These are phyloP conservation scores for Cyclargus thomasi DNA, from an alignment of 1,140 invertebrate species.

Conservation along the genomic window DNA sequence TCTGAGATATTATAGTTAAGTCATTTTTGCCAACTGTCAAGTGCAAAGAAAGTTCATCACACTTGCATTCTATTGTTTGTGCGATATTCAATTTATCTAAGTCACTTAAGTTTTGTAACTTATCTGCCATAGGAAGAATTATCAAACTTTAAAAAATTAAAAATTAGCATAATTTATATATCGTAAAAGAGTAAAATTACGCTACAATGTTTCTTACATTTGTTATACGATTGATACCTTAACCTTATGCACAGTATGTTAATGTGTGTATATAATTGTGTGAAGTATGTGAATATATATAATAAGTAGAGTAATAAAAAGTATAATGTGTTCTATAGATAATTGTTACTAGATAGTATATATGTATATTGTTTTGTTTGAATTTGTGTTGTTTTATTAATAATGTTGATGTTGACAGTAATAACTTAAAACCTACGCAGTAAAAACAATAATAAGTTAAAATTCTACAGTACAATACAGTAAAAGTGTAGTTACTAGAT, in stretches of 20 bases:
- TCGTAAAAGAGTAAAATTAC: too few relatives aligned
- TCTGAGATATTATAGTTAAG: constrained; percentile 27
- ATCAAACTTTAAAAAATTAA: background rate
- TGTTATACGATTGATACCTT: too few relatives aligned
- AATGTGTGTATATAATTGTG: too few relatives aligned
- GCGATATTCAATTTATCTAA: constrained; percentile 15
- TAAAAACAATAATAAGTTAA: background rate
- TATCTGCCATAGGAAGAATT: background rate
- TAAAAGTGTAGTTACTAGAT: background rate
- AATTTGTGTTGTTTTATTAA: background rate
- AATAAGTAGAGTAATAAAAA: too few relatives aligned
- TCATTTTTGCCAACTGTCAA: constrained; percentile 2
- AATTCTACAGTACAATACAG: background rate
- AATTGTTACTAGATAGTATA: background rate
- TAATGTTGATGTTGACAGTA: background rate
- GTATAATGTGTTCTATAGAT: too few relatives aligned
- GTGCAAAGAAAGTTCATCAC: background rate
- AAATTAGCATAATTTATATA: background rate
- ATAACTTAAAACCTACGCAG: background rate
- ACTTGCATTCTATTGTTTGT: constrained; percentile 1
- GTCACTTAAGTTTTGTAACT: background rate
- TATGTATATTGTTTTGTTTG: background rate
- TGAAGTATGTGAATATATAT: too few relatives aligned
- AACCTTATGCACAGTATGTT: too few relatives aligned
- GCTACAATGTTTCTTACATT: too few relatives aligned